Conservation (phyloP, 2,113 vertebrate genomes). For the Corapipo altera region DNA sequence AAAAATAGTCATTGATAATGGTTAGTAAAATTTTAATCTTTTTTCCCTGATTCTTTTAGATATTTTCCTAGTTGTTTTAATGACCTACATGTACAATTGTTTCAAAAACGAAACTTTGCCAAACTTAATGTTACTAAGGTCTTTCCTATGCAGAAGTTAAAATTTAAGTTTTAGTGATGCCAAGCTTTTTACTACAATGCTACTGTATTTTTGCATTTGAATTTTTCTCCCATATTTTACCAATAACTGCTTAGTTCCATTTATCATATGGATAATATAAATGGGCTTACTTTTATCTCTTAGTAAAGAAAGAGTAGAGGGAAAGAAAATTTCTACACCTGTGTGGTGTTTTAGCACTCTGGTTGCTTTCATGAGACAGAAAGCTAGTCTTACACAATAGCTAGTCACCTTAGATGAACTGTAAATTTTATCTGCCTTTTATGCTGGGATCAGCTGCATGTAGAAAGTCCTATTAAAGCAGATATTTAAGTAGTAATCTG, state of each 20-base stretch:
- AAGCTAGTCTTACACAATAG: background rate
- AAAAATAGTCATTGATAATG: constrained; percentile 92
- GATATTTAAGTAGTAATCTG: background rate
- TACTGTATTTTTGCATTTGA: background rate
- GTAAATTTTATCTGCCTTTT: background rate
- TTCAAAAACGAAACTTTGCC: background rate
- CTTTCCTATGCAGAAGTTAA: background rate
- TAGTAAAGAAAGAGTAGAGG: background rate
- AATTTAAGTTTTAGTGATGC: background rate
- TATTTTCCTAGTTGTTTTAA: background rate
- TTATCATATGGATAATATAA: background rate
- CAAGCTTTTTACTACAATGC: background rate
- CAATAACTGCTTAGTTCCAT: background rate
- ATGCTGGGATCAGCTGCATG: background rate
- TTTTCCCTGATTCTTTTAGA: background rate
- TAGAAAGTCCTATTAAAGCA: background rate
- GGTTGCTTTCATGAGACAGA: background rate
- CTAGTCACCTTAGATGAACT: background rate
- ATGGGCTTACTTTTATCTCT: background rate
- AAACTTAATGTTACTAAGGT: background rate
- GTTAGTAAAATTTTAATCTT: constrained; percentile 75
- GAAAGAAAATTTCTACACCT: background rate
- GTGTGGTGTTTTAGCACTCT: background rate
- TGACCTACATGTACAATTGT: background rate
- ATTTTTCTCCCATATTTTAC: background rate